Conservation (phyloP, 2,797 vertebrate species). For the Lycodopsis pacificus region DNA sequence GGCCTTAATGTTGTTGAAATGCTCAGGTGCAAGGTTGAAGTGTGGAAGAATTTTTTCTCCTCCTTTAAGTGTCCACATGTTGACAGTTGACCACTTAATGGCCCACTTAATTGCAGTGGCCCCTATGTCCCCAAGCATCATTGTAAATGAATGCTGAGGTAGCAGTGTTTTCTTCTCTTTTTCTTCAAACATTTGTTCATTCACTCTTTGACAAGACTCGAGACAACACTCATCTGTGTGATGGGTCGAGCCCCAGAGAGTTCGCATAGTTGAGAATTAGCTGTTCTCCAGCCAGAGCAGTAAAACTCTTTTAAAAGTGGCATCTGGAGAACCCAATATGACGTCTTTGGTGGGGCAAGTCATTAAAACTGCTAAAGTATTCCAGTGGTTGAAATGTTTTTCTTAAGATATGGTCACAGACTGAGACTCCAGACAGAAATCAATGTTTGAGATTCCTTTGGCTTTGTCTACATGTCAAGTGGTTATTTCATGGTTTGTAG, state of each 20-base stretch:
- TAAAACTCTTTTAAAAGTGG: slow-evolving; percentile 54
- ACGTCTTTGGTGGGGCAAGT: slow-evolving; percentile 44
- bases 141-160: slow-evolving; percentile 79
- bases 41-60: slow-evolving; percentile 67
- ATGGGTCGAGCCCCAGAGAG: slow-evolving; percentile 31
- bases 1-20: slow-evolving; percentile 82
- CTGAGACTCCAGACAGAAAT: slow-evolving; percentile 54
- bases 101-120: slow-evolving; percentile 82
- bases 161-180: slow-evolving; percentile 45
- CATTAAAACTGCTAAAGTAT: slow-evolving; percentile 54
- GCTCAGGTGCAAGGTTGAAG: slow-evolving; percentile 85
- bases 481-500: slow-evolving; percentile 56
- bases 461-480: slow-evolving; percentile 61
- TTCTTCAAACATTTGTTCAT: slow-evolving; percentile 38
- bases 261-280: slow-evolving; percentile 41
- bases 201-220: slow-evolving; percentile 17
- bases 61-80: slow-evolving; percentile 82
- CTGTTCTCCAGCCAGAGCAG: slow-evolving; percentile 39
- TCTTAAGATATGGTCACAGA: slow-evolving; percentile 54
- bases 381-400: slow-evolving; percentile 53
- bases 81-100: slow-evolving; percentile 88
- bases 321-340: slow-evolving; percentile 55
- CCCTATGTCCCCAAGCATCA: slow-evolving; percentile 74
- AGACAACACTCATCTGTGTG: slow-evolving; percentile 30
- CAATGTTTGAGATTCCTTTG: slow-evolving; percentile 51